phyloP scores from a whole-genome alignment of 2,797 vertebrate genomes.

The Fundulus diaphanus region DNA sequence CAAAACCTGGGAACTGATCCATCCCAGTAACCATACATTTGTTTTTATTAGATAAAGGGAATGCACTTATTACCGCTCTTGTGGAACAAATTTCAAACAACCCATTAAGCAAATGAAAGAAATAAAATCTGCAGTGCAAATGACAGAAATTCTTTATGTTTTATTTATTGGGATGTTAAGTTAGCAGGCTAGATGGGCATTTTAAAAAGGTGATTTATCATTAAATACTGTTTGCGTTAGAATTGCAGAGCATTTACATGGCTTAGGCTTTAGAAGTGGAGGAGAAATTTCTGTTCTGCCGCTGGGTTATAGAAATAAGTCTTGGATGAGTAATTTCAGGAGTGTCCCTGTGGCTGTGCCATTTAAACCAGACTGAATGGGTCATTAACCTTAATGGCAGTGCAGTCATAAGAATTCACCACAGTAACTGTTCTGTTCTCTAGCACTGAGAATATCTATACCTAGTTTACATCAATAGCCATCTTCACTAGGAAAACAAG shows the following conservation, averaged over 20 bases:
- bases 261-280: background rate
- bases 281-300: constrained; percentile 69
- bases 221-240: background rate
- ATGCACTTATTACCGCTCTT: constrained; percentile 9
- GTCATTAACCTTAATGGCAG: constrained; percentile 95
- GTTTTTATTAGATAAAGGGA: constrained; percentile 17
- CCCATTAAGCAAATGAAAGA: constrained; percentile 28
- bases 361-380: constrained; percentile 93
- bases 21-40: constrained; percentile 83
- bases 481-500: constrained; percentile 8
- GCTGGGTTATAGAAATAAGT: constrained; percentile 84
- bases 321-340: constrained; percentile 85
- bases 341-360: constrained; percentile 84
- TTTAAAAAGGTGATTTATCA: background rate
- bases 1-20: background rate
- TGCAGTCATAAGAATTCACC: constrained; percentile 78
- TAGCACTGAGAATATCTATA: constrained; percentile 36
- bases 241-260: background rate
- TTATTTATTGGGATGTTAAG: constrained; percentile 1
- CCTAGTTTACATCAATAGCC: constrained; percentile 21
- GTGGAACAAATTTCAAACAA: constrained; percentile 33
- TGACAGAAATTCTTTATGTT: constrained; percentile 13
- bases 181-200: constrained; percentile 4
- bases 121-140: constrained; percentile 17
- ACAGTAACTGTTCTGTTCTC: constrained; percentile 42